Percentiles rank a stretch among this genome's conserved stretches.
These are phyloP conservation scores for Stenchaetothrips biformis DNA, from an alignment of 2,888 invertebrate genomes.

Conservation along the genomic window DNA sequence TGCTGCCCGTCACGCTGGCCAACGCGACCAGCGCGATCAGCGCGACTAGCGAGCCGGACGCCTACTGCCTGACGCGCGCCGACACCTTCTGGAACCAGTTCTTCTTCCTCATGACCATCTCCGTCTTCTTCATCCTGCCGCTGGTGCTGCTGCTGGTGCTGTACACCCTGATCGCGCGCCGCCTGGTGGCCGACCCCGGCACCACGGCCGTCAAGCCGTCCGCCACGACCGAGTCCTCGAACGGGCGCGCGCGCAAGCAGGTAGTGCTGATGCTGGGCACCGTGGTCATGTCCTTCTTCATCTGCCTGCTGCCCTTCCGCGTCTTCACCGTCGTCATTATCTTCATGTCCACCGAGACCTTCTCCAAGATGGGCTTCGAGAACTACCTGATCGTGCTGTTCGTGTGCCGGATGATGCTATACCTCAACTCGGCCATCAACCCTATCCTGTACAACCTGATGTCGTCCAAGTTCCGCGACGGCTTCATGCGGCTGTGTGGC, in stretches of 20 bases:
- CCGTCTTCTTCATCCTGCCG: slow-evolving; percentile 76
- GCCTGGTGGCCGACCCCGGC: slow-evolving; percentile 62
- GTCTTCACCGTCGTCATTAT: slow-evolving; percentile 79
- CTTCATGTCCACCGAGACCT: slow-evolving; percentile 63
- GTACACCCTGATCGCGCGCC: slow-evolving; percentile 78
- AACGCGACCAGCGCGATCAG: slow-evolving; percentile 68
- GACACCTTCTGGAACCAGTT: slow-evolving; percentile 72
- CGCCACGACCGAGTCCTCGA: slow-evolving; percentile 54
- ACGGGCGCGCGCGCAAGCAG: slow-evolving; percentile 68
- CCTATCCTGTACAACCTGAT: slow-evolving; percentile 89
- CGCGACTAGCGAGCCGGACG: slow-evolving; percentile 60
- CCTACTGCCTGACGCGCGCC: slow-evolving; percentile 75
- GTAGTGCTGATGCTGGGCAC: slow-evolving; percentile 83
- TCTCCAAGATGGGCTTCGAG: slow-evolving; percentile 65
- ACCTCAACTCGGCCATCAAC: slow-evolving; percentile 84
- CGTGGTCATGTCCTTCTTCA: slow-evolving; percentile 80
- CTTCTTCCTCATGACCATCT: slow-evolving; percentile 69
- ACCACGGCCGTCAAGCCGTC: slow-evolving; percentile 34
- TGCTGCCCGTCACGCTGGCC: too few species aligned
- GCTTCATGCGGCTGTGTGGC: slow-evolving; percentile 66
- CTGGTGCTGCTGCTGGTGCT: slow-evolving; percentile 71
- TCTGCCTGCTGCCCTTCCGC: slow-evolving; percentile 82
- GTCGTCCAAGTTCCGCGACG: slow-evolving; percentile 83
- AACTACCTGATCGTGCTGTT: slow-evolving; percentile 77
- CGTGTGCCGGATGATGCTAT: slow-evolving; percentile 80